Evolutionary conservation across 2,113 vertebrate genomes (phyloP).

Genomic region (Myotis davidii): DNA sequence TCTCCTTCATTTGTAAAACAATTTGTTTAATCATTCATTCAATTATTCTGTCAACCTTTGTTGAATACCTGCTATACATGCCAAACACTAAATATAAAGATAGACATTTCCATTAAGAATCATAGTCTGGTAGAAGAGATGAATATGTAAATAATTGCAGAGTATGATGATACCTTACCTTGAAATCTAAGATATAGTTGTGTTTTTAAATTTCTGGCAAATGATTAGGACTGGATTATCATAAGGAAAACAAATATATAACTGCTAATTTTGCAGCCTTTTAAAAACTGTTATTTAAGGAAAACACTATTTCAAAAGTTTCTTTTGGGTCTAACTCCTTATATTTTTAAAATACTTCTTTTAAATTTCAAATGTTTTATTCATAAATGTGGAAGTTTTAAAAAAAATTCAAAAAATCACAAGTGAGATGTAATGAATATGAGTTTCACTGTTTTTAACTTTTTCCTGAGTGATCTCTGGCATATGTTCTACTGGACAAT

Average conservation of each 20-base stretch:
- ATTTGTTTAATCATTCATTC: background rate
- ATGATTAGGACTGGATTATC: background rate
- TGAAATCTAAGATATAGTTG: background rate
- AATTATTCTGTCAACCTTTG: background rate
- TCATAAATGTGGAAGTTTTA: background rate
- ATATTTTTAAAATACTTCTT: background rate
- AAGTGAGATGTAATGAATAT: background rate
- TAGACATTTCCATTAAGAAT: background rate
- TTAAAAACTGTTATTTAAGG: background rate
- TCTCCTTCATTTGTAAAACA: background rate
- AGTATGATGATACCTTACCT: background rate
- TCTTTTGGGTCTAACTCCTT: background rate
- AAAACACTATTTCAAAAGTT: background rate
- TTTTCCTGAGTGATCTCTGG: background rate
- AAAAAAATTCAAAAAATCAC: constrained; percentile 29
- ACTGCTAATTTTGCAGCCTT: background rate
- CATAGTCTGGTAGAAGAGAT: background rate
- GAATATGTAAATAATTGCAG: background rate
- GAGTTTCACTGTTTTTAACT: background rate
- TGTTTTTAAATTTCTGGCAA: constrained; percentile 8
- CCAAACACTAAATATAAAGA: background rate
- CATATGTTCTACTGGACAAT: background rate
- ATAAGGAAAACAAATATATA: background rate
- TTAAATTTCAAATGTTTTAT: background rate
- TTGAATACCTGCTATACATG: background rate